Evolutionary conservation across 2,888 invertebrate species (phyloP).

Genomic region (Ashinkailepas kermadecensis): DNA sequence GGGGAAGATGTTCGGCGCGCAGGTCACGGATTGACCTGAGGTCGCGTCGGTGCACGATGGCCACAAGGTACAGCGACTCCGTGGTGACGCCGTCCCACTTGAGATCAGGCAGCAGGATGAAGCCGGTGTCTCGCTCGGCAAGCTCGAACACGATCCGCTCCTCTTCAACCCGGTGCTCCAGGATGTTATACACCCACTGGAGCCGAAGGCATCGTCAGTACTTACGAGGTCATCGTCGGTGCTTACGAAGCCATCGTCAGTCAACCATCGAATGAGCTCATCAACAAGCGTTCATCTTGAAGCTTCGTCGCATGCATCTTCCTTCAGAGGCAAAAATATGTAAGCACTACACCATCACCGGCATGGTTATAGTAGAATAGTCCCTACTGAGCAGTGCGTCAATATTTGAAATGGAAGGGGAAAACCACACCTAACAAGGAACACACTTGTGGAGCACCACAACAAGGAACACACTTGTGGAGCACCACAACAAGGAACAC

Average conservation of each 20-base stretch:
- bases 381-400: no score
- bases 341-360: neutral
- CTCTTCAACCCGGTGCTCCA: constrained; percentile 77
- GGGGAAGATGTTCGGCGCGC: constrained; percentile 62
- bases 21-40: constrained; percentile 82
- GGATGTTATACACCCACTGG: constrained; percentile 95
- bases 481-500: no score
- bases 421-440: no score
- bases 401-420: no score
- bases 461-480: no score
- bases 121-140: constrained; percentile 66
- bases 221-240: no score
- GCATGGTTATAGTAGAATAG: neutral
- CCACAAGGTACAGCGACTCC: constrained; percentile 76
- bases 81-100: constrained; percentile 83
- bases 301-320: no score
- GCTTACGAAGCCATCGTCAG: no score
- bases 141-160: constrained; percentile 83
- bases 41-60: constrained; percentile 62
- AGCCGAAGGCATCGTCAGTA: constrained; percentile 39
- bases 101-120: constrained; percentile 82
- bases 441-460: no score
- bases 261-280: no score
- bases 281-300: no score
- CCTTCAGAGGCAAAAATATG: neutral